These are phyloP conservation scores for Hycleus phaleratus DNA, from an alignment of 1,140 invertebrate genomes.

Conservation along the genomic window DNA sequence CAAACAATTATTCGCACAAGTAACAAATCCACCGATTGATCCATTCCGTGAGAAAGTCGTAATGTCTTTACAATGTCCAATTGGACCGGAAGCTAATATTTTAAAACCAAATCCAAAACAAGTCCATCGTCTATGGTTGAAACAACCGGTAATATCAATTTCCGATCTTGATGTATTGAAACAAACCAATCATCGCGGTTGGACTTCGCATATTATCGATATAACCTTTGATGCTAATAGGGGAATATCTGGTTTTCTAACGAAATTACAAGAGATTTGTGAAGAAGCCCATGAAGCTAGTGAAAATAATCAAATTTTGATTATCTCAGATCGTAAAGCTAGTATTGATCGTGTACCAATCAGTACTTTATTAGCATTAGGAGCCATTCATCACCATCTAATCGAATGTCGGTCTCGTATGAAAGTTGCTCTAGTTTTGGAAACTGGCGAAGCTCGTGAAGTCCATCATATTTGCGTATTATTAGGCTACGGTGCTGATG, in stretches of 20 bases:
- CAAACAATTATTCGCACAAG: conserved; percentile 99
- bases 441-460: conserved; percentile 91
- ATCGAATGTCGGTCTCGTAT: conserved; percentile 92
- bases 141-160: conserved; percentile 91
- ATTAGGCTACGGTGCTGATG: conserved; percentile 95
- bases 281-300: conserved; percentile 77
- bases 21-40: conserved; percentile 99
- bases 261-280: conserved; percentile 73
- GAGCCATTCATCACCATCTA: conserved; percentile 90
- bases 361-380: conserved; percentile 76
- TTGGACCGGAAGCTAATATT: conserved; percentile 91
- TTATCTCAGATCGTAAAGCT: conserved; percentile 75
- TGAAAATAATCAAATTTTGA: conserved; percentile 75
- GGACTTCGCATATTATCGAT: conserved; percentile 88
- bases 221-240: conserved; percentile 73
- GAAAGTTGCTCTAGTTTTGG: conserved; percentile 90
- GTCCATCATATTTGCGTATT: conserved; percentile 96
- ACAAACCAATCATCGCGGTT: conserved; percentile 75
- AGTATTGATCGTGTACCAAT: conserved; percentile 66
- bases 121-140: conserved; percentile 79
- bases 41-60: conserved; percentile 98
- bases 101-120: conserved; percentile 82
- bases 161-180: conserved; percentile 84
- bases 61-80: conserved; percentile 91
- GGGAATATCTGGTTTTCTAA: conserved; percentile 65